Percentiles rank a stretch among this genome's conserved stretches.
These are phyloP conservation scores for Lerista edwardsae DNA, from an alignment of 2,797 vertebrate species.

Conservation along the genomic window DNA sequence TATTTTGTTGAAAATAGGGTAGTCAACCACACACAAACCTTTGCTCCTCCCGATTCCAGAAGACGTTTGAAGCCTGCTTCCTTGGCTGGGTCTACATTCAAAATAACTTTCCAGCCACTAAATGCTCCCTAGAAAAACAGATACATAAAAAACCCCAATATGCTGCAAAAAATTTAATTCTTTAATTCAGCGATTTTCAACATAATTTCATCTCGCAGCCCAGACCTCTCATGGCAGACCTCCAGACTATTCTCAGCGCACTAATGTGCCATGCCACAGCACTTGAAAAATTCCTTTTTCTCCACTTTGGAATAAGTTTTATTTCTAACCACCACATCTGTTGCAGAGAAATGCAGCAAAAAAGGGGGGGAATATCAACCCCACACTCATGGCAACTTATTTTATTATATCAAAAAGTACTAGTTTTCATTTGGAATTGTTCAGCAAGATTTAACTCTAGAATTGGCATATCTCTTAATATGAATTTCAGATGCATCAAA, in stretches of 20 bases:
- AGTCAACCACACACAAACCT: conserved; percentile 75
- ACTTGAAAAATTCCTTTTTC: neutral
- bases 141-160: neutral
- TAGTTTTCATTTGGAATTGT: too few relatives aligned
- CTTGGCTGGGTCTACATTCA: conserved; percentile 92
- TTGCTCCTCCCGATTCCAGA: conserved; percentile 94
- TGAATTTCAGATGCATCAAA: neutral
- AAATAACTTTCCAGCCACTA: conserved; percentile 94
- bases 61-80: conserved; percentile 94
- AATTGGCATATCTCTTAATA: neutral
- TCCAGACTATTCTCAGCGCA: too few relatives aligned
- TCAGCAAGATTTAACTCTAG: neutral
- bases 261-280: too few relatives aligned
- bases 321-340: neutral
- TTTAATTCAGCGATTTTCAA: neutral
- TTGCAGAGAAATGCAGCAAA: neutral
- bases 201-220: too few relatives aligned
- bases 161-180: neutral
- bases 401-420: neutral
- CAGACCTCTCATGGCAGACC: too few relatives aligned
- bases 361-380: neutral
- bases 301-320: neutral
- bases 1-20: too few relatives aligned
- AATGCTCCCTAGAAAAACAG: conserved; percentile 88
- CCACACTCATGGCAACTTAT: neutral